Base-by-base conservation (phyloP, 92 coral and sea anemone genomes). In the Meandrina meandrites region DNA sequence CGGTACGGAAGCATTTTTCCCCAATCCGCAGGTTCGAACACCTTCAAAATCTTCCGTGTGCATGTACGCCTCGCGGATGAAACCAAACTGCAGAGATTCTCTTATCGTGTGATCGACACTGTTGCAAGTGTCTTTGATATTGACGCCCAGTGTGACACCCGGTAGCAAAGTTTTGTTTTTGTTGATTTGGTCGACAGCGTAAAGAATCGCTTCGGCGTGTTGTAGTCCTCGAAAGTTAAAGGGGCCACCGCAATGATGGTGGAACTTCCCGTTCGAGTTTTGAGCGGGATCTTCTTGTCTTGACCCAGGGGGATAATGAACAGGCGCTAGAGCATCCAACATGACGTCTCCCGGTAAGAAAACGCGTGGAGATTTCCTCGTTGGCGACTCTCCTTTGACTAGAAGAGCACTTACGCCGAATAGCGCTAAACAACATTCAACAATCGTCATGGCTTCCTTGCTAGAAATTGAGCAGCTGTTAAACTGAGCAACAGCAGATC, bases 21-120 rank as follows among this genome's bases (percentile, higher is more conserved):
- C 53, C 18, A 57, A 56, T 31, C 58, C 69, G 40, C 90, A 90
- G 22, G 24, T 64, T 31, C 15, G 62, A 16, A 54, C 42, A 24
- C 79, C 71, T 1, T 79, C 80, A 22, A 60, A 24, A 5, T 80
- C 45, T 27, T 71, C 74, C 5, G 56, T 16, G 67, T 79, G 82
- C 31, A 24, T 57, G 60, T 91, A 93, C 11, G 93, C 91, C 17
- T 86, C 91, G 62, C 82, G 87, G 8, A 93, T 86, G 34, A 93
- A 93, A 48, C 85, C 90, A 35, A 93, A 91, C 64, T 89, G 94
- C 51, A 93, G 75, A 32, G 90, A 88, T 71, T 93, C 96, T 17
- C 91, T 84, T 12, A 91, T 93, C 16, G 96, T 93, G n/a, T 89
- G 90, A 83, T 93, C 96, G 1, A 91, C 93, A 56, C 93, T 93